Base-by-base conservation (phyloP, 2,113 vertebrate species). In the Glaucidium brasilianum region DNA sequence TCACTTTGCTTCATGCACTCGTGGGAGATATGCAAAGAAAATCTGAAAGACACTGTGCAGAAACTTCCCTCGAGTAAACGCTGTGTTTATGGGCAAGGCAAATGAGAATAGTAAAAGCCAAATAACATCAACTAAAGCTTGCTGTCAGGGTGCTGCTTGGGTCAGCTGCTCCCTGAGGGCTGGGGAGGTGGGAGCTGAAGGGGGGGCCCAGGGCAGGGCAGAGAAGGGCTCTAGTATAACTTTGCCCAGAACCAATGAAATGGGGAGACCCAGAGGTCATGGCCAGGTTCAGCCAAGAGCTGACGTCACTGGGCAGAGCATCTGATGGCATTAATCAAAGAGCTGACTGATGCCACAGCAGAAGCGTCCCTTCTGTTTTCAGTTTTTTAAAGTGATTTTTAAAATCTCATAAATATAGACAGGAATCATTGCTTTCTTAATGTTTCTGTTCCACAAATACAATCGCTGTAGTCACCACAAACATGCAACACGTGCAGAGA, bases 181-280 rank as follows among this genome's bases (percentile, higher is more conserved):
- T 12, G 17, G 14, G 39, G 25, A 84, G 23, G 9, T 0, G 0
- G 58, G 32, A 77, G 30, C 21, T 0, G 2, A 68, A 68, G 16
- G 6, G 19, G 9, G 2, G 56, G 1, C 5, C n/a, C 35, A 5
- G 6, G 18, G 18, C 50, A 75, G 21, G 35, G 8, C 23, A 39
- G 55, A 29, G 29, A 17, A 45, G 22, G 35, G 17, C 26, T 85
- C 3, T 18, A 45, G 43, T 45, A 45, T 45, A 1, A 10, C 11
- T 43, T 15, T 52, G 26, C 20, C 43, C 3, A 5, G 62, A 22
- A 10, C 39, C 66, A 37, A 68, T 0, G 3, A 52, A 19, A 26
- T 4, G 3, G 25, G 26, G 35, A 60, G 22, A 71, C 11, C n/a
- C 29, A 74, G 18, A 27, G 15, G 18, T 43, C 0, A 0, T 34